Base-by-base conservation (phyloP, 2,888 invertebrate species). In the Synergus umbraculus region DNA sequence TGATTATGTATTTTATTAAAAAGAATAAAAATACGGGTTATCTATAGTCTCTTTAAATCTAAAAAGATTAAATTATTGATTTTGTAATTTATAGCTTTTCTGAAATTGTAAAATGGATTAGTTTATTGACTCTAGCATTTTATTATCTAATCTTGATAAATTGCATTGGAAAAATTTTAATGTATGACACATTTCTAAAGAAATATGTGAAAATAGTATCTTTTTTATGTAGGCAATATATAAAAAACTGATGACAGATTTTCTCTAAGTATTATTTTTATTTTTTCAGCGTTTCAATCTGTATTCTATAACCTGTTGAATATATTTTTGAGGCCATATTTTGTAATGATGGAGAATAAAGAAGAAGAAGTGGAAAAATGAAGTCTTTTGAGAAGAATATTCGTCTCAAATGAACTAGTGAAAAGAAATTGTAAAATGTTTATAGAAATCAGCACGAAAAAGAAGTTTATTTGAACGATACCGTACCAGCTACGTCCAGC, bases 61-160 rank as follows among this genome's bases (percentile, higher is more conserved):
- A 46, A 46, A 46, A 46, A 29, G 29, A 29, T 3, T 29, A 29
- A 29, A 29, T 29, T 37, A 37, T 37, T 37, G 37, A 37, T 37
- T 37, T 37, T 37, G 0, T 37, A 37, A 37, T 37, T 46, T 46
- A 12, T 10, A 46, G 1, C 13, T 46, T 46, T 46, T 13, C 13
- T 46, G 46, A 46, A 46, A 9, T 46, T 46, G 12, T 46, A 12
- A 46, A 0, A 46, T 46, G 12, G 10, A 29, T 63, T 63, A 29
- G 29, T 29, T 63, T 12, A 22, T 63, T 63, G 12, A 22, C 13
- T 3, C 5, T 29, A 22, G 4, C 10, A 63, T 29, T 63, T 5
- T 22, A 29, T 63, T 22, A 29, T 63, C 60, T 63, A 63, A 63
- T 63, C 22, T 63, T 29, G 60, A 63, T 63, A 63, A 10, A 29